Evolutionary conservation across 2,888 invertebrate genomes (phyloP).

Genomic region (Graphium colonna): DNA sequence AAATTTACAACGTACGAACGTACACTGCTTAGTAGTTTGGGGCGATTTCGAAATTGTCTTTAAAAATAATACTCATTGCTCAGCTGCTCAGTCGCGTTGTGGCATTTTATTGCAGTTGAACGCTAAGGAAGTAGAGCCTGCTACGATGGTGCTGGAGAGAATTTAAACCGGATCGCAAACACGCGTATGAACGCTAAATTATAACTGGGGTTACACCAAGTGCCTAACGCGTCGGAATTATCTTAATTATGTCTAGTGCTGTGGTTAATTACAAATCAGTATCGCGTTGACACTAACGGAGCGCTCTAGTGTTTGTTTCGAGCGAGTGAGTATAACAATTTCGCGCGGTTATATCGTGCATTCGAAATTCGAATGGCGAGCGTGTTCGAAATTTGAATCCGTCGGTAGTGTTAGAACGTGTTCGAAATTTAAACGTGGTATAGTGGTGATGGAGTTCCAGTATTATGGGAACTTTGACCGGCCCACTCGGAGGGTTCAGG

Average conservation of each 20-base stretch:
- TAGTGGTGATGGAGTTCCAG: conserved; percentile 65
- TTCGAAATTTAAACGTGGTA: conserved; percentile 16
- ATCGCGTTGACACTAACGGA: conserved; percentile 51
- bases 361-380: conserved; percentile 29
- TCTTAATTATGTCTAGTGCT: conserved; percentile 57
- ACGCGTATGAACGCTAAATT: conserved; percentile 13
- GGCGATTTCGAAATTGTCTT: too few species aligned
- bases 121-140: not conserved
- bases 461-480: conserved; percentile 66
- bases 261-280: conserved; percentile 62
- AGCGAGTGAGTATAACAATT: conserved; percentile 23
- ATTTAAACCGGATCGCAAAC: not conserved
- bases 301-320: conserved; percentile 48
- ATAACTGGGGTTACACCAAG: conserved; percentile 48
- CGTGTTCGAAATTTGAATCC: conserved; percentile 24
- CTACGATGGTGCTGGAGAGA: not conserved
- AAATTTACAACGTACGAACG: too few species aligned
- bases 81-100: not conserved
- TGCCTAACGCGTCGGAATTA: conserved; percentile 52
- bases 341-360: conserved; percentile 29
- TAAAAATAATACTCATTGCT: too few species aligned
- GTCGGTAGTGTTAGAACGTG: conserved; percentile 27
- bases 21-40: too few species aligned
- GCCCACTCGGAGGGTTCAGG: conserved; percentile 49
- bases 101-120: not conserved